Percentiles rank a stretch among this genome's conserved stretches.
Conservation (phyloP, 2,113 vertebrate genomes). For the Oreocharis arfaki region DNA sequence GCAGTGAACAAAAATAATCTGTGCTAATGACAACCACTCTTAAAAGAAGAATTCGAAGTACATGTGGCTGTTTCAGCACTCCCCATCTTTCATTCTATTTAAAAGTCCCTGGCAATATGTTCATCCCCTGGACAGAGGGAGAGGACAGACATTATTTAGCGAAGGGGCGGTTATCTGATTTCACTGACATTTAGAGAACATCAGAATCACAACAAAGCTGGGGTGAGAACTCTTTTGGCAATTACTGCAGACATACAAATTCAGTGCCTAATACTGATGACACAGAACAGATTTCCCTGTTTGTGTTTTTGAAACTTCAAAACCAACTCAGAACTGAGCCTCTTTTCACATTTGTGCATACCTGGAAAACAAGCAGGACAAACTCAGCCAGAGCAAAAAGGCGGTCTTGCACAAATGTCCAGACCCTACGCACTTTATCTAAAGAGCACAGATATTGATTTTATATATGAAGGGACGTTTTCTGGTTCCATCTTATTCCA, state of each 20-base stretch:
- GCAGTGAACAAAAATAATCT: constrained; percentile 26
- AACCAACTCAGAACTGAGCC: background rate
- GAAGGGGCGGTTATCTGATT: constrained; percentile 28
- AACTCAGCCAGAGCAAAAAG: background rate
- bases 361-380: background rate
- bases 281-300: constrained; percentile 32
- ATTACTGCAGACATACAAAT: background rate
- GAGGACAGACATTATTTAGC: constrained; percentile 7
- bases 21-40: background rate
- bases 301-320: background rate
- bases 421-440: background rate
- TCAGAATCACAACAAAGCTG: constrained; percentile 33
- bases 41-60: constrained; percentile 8
- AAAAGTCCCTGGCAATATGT: constrained; percentile 50
- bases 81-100: constrained; percentile 39
- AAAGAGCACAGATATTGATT: background rate
- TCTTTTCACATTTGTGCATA: background rate
- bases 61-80: constrained; percentile 1
- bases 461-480: background rate
- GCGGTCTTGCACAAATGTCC: background rate
- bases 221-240: constrained; percentile 25
- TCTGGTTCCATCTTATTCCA: background rate
- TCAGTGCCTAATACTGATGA: background rate
- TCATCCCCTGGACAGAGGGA: constrained; percentile 1
- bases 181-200: constrained; percentile 31